These are phyloP conservation scores for Seriola dumerili DNA, from an alignment of 2,113 vertebrate species.

Conservation along the genomic window DNA sequence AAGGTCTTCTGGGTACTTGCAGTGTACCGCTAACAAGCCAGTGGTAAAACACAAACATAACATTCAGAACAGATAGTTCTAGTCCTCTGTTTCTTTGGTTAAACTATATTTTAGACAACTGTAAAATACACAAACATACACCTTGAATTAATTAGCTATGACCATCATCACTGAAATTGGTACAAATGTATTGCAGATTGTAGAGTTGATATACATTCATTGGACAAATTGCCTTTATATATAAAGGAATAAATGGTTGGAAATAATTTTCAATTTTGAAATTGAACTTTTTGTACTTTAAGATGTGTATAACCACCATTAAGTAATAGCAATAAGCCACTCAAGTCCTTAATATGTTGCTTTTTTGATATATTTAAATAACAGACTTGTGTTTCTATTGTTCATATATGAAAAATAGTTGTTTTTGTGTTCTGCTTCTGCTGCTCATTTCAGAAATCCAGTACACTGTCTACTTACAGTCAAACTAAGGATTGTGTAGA, in stretches of 20 bases:
- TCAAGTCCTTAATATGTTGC: neutral
- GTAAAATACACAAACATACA: neutral
- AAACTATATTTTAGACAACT: neutral
- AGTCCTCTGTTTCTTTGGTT: neutral
- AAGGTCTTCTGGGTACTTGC: conserved; percentile 13
- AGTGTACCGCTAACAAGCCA: conserved; percentile 16
- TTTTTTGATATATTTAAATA: neutral
- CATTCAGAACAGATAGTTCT: neutral
- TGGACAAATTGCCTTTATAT: neutral
- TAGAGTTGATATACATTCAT: neutral
- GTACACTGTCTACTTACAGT: neutral
- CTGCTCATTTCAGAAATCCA: neutral
- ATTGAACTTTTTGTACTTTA: neutral
- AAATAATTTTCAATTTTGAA: neutral
- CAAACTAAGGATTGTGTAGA: neutral
- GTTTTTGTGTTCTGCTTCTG: neutral
- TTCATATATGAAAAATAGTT: neutral
- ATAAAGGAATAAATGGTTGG: neutral
- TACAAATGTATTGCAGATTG: neutral
- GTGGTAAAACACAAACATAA: conserved; percentile 20
- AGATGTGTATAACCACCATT: neutral
- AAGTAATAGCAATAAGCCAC: neutral
- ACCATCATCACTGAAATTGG: neutral
- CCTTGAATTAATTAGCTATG: neutral
- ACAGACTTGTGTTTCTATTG: neutral